These are phyloP conservation scores for Oophaga sylvatica DNA, from an alignment of 2,797 vertebrate species.

Conservation along the genomic window DNA sequence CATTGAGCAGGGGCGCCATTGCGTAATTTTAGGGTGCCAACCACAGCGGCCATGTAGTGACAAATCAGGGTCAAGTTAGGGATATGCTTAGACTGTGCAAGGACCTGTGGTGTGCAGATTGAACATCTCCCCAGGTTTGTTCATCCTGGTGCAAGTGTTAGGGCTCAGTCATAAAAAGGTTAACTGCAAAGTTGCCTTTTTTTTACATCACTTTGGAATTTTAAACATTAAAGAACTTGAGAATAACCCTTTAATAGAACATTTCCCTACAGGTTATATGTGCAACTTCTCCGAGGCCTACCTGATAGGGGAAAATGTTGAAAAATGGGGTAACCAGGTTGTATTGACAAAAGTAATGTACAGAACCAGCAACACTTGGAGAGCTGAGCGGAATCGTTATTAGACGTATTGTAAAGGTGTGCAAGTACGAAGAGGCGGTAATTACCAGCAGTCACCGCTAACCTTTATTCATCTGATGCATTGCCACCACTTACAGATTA, in stretches of 20 bases:
- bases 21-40: too few relatives aligned
- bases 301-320: neutral
- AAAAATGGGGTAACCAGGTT: neutral
- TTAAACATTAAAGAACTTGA: too few relatives aligned
- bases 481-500: conserved; percentile 38
- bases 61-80: too few relatives aligned
- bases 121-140: too few relatives aligned
- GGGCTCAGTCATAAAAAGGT: too few relatives aligned
- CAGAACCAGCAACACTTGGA: neutral
- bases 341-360: neutral
- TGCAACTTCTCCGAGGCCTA: neutral
- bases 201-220: too few relatives aligned
- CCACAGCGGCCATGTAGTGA: too few relatives aligned
- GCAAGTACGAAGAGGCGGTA: conserved; percentile 4
- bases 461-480: conserved; percentile 20
- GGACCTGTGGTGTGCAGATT: too few relatives aligned
- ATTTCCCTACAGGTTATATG: neutral
- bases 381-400: conserved; percentile 12
- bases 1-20: too few relatives aligned
- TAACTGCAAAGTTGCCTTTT: too few relatives aligned
- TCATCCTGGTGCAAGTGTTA: too few relatives aligned
- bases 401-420: conserved; percentile 21
- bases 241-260: neutral
- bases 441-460: conserved; percentile 16
- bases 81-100: too few relatives aligned